Evolutionary conservation across 1,140 invertebrate species (phyloP), one percentile per base, ranked within the genome.

Genomic region (Drosophila ficusphila): DNA sequence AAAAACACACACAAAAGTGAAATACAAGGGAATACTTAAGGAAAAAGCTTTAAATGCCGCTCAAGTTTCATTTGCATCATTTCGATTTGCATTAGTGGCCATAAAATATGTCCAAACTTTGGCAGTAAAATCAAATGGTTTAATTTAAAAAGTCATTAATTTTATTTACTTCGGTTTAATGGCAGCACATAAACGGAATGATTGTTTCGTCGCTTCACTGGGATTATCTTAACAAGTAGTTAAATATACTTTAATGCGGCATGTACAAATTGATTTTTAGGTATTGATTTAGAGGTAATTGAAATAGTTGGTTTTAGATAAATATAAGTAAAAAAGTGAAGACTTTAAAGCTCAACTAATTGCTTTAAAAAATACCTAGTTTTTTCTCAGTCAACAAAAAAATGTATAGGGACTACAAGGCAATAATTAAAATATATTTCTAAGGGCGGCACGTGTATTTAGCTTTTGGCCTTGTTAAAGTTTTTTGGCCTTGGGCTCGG

Each of bases 81-180:
- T 74, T 74, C 70, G 49, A 74, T 74, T 74, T 74, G 69, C 71
- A 74, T 74, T 73, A 73, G 33, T 57, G 62, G 70, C 68, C 65
- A 86, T 76, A 68, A 86, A 67, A 51, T 73, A 73, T 76, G 19
- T 46, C 21, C 33, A 68, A 79, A 83, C 19, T 85, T 76, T 72
- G 39, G 31, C 39, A 23, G 61, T 75, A 68, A 85, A 86, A 75
- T 62, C 38, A 52, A 64, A 65, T 71, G 51, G 48, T 71, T 64
- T 38, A 46, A 76, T 74, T 70, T 69, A 31, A 49, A 60, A 75
- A 48, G 56, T 73, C 69, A 53, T 65, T 65, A 65, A 79, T 71
- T 52, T 69, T 46, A 39, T 60, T 42, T 34, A 51, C 31, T 41
- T 41, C 16, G 8, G 34, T 49, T 56, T 42, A 38, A 57, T 33